phyloP scores from a whole-genome alignment of 2,888 invertebrate genomes.

The Epiblema foenella region DNA sequence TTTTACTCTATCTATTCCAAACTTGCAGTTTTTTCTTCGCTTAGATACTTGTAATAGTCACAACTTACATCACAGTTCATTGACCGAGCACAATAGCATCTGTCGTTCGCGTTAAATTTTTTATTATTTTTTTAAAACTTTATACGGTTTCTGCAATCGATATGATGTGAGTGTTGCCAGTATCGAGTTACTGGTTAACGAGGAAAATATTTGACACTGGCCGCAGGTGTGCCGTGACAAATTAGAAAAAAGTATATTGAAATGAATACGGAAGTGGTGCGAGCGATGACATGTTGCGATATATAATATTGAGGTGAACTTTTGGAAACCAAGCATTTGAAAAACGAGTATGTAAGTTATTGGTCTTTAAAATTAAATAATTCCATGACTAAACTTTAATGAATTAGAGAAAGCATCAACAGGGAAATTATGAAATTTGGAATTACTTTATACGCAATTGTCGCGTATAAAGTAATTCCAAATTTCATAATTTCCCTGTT shows the following conservation, averaged over 20 bases:
- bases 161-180: slow-evolving; percentile 67
- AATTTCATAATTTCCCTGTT: no score
- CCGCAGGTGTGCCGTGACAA: slow-evolving; percentile 72
- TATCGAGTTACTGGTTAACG: slow-evolving; percentile 73
- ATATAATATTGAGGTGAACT: background rate
- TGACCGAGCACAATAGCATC: slow-evolving; percentile 46
- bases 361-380: no score
- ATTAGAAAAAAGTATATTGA: slow-evolving; percentile 51
- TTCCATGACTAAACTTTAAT: no score
- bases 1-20: no score
- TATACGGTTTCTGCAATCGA: slow-evolving; percentile 79
- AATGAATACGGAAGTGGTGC: slow-evolving; percentile 32
- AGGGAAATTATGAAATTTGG: no score
- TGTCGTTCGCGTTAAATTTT: slow-evolving; percentile 55
- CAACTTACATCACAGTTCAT: slow-evolving; percentile 27
- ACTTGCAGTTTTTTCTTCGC: no score
- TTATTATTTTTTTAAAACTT: slow-evolving; percentile 63
- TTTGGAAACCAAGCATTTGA: no score
- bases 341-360: no score
- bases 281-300: slow-evolving; percentile 2
- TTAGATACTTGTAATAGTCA: background rate
- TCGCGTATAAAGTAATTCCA: no score
- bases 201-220: slow-evolving; percentile 79
- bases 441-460: no score
- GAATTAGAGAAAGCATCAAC: no score